Percentiles rank a stretch among this genome's conserved stretches.
Conservation (phyloP, 2,888 invertebrate genomes). For the Phragmatobia fuliginosa region DNA sequence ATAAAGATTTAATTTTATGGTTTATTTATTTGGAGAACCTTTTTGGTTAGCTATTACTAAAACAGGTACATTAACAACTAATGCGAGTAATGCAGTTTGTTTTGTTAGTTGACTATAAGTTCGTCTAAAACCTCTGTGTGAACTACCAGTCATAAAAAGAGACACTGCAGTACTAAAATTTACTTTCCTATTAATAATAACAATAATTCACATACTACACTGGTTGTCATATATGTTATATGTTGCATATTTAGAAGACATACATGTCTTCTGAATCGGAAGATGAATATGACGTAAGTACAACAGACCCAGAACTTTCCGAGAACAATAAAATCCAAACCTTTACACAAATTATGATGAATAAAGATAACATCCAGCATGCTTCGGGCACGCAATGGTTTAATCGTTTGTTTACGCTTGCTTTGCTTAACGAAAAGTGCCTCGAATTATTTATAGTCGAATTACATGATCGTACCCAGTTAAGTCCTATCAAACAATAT, state of each 20-base stretch:
- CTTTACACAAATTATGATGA: conserved; percentile 59
- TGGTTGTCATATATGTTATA: conserved; percentile 14
- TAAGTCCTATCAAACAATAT: conserved; percentile 79
- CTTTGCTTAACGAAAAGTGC: conserved; percentile 73
- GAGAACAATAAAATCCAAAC: conserved; percentile 48
- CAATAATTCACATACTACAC: conserved; percentile 5
- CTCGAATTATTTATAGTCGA: conserved; percentile 77
- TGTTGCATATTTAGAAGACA: too few relatives aligned
- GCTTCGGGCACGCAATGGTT: conserved; percentile 73
- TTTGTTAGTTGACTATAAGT: conserved; percentile 48
- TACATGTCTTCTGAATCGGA: conserved; percentile 50
- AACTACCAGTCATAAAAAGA: conserved; percentile 20
- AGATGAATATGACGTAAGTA: conserved; percentile 71
- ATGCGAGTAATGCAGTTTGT: conserved; percentile 56
- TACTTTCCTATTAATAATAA: conserved; percentile 20
- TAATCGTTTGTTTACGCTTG: conserved; percentile 82
- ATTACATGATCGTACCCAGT: conserved; percentile 82
- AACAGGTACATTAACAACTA: conserved; percentile 44
- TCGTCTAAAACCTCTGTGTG: conserved; percentile 31
- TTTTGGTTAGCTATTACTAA: conserved; percentile 36
- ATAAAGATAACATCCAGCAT: conserved; percentile 60
- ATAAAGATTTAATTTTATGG: conserved; percentile 19
- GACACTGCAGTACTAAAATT: conserved; percentile 38
- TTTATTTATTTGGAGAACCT: conserved; percentile 17
- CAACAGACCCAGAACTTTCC: conserved; percentile 43